Evolutionary conservation across 2,888 invertebrate genomes (phyloP).

Genomic region (Philopedon plagiatum): DNA sequence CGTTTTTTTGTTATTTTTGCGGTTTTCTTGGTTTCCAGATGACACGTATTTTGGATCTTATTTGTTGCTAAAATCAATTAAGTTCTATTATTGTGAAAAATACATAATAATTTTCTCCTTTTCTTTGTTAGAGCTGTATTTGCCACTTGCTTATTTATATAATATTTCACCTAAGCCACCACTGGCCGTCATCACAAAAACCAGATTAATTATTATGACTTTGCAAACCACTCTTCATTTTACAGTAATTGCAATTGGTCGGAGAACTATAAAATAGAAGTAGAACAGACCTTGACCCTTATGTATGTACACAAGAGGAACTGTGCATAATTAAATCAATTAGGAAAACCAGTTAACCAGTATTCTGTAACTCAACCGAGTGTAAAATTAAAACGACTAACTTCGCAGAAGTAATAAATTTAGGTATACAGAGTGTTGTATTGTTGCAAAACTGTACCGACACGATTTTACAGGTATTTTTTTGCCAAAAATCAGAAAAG

Average conservation of each 20-base stretch:
- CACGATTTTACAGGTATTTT: too few species aligned
- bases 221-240: constrained; percentile 10
- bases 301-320: constrained; percentile 6
- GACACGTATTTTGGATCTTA: too few species aligned
- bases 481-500: too few species aligned
- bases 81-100: too few species aligned
- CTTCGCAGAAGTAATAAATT: constrained; percentile 25
- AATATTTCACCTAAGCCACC: background rate
- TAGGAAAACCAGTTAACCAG: constrained; percentile 38
- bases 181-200: background rate
- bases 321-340: constrained; percentile 36
- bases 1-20: too few species aligned
- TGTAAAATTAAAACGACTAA: constrained; percentile 32
- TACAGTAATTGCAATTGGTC: constrained; percentile 11
- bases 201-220: constrained; percentile 11
- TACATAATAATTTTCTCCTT: too few species aligned
- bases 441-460: too few species aligned
- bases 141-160: too few species aligned
- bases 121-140: too few species aligned
- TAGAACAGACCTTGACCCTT: constrained; percentile 38
- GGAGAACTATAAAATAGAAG: constrained; percentile 17
- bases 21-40: too few species aligned
- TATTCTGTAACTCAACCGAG: constrained; percentile 35
- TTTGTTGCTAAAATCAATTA: too few species aligned
- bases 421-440: too few species aligned